phyloP scores from a whole-genome alignment of 2,888 invertebrate species.

The Drosophila robusta region DNA sequence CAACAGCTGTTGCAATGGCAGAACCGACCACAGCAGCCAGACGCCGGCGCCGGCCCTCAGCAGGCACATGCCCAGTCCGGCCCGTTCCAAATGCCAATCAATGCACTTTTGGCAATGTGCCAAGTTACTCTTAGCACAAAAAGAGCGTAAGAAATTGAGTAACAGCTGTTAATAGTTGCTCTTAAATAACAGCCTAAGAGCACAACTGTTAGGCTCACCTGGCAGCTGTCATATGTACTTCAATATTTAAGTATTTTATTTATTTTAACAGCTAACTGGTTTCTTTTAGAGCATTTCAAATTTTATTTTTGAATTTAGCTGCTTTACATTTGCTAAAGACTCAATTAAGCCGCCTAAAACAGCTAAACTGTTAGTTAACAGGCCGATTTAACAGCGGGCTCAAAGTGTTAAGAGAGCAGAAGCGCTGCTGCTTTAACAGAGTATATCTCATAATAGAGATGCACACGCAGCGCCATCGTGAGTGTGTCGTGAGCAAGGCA shows the following conservation, averaged over 20 bases:
- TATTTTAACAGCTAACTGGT: no score
- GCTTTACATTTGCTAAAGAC: conserved; percentile 1
- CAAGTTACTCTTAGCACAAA: conserved; percentile 71
- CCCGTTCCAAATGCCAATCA: conserved; percentile 70
- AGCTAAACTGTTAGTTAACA: conserved; percentile 48
- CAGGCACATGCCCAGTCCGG: conserved; percentile 39
- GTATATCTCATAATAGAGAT: conserved; percentile 32
- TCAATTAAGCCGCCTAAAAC: neutral
- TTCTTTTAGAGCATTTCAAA: neutral
- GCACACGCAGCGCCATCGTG: conserved; percentile 13
- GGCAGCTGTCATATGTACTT: neutral
- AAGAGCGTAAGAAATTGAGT: conserved; percentile 10
- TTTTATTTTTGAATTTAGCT: neutral
- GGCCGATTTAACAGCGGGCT: conserved; percentile 41
- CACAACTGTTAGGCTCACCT: neutral
- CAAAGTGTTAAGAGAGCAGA: conserved; percentile 41
- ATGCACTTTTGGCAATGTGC: conserved; percentile 82
- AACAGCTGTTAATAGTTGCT: conserved; percentile 15
- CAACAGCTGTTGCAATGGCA: conserved; percentile 75
- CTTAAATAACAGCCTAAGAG: conserved; percentile 26
- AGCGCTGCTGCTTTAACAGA: conserved; percentile 11
- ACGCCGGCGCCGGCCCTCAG: conserved; percentile 65
- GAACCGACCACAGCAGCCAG: conserved; percentile 71
- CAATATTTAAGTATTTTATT: no score
- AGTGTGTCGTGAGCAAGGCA: conserved; percentile 23